Conservation (phyloP, 2,113 vertebrate species). For the Gasterosteus aculeatus region DNA sequence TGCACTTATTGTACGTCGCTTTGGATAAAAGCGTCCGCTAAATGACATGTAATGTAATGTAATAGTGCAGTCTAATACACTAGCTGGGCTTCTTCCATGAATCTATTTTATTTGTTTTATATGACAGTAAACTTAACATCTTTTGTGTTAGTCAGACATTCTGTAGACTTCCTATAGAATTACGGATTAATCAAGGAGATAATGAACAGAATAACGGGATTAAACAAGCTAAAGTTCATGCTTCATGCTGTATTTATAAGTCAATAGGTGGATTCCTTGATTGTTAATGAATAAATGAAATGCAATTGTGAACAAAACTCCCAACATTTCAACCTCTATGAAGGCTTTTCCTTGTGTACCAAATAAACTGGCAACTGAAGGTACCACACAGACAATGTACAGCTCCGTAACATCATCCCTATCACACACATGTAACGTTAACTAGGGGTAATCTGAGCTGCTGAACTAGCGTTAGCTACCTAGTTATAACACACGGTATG, state of each 20-base stretch:
- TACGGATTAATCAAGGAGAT: neutral
- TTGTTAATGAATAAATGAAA: neutral
- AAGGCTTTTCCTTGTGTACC: neutral
- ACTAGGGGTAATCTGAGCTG: neutral
- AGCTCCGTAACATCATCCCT: neutral
- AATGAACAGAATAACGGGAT: neutral
- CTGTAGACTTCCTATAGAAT: neutral
- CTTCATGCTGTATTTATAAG: neutral
- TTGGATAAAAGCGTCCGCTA: too few relatives aligned
- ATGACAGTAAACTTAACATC: neutral
- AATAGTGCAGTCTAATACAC: neutral
- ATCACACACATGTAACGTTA: neutral
- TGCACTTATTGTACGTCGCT: too few relatives aligned
- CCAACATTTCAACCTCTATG: neutral
- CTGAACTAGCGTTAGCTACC: neutral
- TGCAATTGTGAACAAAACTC: neutral
- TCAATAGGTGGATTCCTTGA: neutral
- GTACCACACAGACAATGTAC: too few relatives aligned
- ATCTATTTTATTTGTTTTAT: neutral
- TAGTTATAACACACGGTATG: slow-evolving; percentile 25
- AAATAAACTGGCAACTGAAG: neutral
- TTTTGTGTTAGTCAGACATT: neutral
- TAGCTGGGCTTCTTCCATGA: neutral
- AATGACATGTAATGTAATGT: too few relatives aligned
- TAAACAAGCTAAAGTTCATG: neutral